Evolutionary conservation across 2,888 invertebrate species (phyloP).

Genomic region (Cantharis nigra): DNA sequence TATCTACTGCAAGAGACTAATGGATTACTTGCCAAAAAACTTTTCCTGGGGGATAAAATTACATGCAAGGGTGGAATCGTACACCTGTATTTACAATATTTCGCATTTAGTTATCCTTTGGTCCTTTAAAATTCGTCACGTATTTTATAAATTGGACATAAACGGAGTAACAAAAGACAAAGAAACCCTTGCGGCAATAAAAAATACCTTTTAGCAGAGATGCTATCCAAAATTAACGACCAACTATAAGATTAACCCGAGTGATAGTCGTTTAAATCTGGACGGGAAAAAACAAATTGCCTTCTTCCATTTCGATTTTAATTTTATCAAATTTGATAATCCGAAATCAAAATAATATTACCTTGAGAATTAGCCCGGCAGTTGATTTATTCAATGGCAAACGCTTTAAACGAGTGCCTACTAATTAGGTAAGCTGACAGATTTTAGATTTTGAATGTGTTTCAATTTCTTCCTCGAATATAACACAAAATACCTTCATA

Average conservation of each 20-base stretch:
- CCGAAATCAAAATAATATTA: background rate
- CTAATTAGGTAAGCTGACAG: background rate
- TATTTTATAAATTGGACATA: background rate
- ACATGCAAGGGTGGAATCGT: background rate
- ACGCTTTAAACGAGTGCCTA: background rate
- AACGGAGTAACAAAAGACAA: background rate
- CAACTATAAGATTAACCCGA: background rate
- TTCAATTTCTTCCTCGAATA: background rate
- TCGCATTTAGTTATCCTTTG: background rate
- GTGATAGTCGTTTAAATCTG: background rate
- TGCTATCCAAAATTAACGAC: background rate
- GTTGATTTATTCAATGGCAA: background rate
- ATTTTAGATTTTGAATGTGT: background rate
- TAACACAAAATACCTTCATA: background rate
- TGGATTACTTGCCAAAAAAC: background rate
- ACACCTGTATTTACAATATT: background rate
- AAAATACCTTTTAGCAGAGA: background rate
- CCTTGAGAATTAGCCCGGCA: background rate
- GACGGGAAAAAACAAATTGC: background rate
- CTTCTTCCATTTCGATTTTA: background rate
- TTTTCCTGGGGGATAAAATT: background rate
- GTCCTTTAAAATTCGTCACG: background rate
- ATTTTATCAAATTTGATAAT: background rate
- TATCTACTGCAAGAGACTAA: background rate
- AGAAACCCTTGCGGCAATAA: background rate